Percentiles rank a stretch among this genome's conserved stretches.
These are phyloP conservation scores for Dynastes grantii DNA, from an alignment of 2,888 invertebrate species.

Conservation along the genomic window DNA sequence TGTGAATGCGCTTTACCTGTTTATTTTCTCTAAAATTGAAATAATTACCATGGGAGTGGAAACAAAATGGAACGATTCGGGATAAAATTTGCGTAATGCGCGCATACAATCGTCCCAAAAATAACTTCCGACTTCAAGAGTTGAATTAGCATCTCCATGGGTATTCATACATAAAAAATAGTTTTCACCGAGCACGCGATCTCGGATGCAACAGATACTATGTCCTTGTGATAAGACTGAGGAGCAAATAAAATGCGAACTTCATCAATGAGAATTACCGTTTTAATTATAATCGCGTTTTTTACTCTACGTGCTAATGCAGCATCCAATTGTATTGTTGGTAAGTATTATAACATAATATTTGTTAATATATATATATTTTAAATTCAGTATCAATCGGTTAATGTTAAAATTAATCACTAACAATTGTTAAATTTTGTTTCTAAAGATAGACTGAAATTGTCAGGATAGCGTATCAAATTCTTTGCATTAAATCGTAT, in stretches of 20 bases:
- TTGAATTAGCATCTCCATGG: slow-evolving; percentile 25
- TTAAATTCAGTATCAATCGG: no score
- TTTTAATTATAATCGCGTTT: neutral
- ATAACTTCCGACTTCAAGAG: slow-evolving; percentile 41
- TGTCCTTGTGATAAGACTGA: neutral
- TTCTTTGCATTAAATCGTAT: no score
- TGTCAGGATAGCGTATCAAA: no score
- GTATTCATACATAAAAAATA: slow-evolving; percentile 32
- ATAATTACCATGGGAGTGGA: neutral
- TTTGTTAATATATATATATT: neutral
- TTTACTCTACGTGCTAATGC: neutral
- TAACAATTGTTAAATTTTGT: no score
- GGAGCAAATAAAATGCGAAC: no score
- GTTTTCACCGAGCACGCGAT: slow-evolving; percentile 16
- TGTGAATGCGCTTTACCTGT: no score
- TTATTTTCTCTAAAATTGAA: neutral
- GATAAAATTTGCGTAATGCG: slow-evolving; percentile 12
- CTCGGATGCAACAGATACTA: slow-evolving; percentile 18
- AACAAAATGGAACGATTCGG: slow-evolving; percentile 16
- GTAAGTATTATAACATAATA: neutral
- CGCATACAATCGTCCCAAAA: slow-evolving; percentile 37
- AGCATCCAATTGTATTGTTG: neutral
- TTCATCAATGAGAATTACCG: neutral
- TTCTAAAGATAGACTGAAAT: no score
- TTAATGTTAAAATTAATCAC: no score